Evolutionary conservation across 23 tunicate species (phyloP), one percentile per base, ranked within the genome.

Genomic region (Diplosoma virens): DNA sequence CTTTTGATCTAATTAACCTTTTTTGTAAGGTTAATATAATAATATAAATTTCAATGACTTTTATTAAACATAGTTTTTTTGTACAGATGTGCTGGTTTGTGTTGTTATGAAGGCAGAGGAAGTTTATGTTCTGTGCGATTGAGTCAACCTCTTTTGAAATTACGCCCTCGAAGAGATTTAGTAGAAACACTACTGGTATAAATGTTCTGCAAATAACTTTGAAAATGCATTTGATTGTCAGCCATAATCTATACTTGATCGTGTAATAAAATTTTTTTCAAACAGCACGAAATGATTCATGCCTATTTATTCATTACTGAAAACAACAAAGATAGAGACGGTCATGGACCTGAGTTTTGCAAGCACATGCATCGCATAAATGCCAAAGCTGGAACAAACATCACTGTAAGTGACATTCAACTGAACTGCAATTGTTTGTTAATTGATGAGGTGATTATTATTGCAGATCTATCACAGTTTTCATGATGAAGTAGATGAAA

Each of bases 271-370:
- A 11, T 75, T 75, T 60, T 60, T n/a, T n/a, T n/a, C n/a, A n/a
- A n/a, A 0, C 67, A 92, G 90, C 99, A 94, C 59, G 99, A 94
- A 53, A 94, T 94, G 99, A 94, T 94, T 21, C 99, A 94, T 45
- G 99, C 99, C 9, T 88, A 72, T 32, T 71, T 94, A n/a, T 94
- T 94, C 74, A 95, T 94, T 27, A 94, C 99, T 31, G 81, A 79
- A 41, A 88, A 94, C 67, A 84, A 94, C 83, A 79, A 54, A 61
- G 99, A 94, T 67, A 81, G 78, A 17, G 99, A 94, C 60, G 99
- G 90, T 2, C 99, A 94, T 59, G 99, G 99, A 0, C 95, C 99
- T 0, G 83, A 88, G 52, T 94, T 94, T 67, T 81, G 87, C 60
- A 73, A 73, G 28, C 99, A 94, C 74, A 94, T 87, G 95, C 56